Conservation (phyloP, 2,113 vertebrate genomes). For the Pterocles burchelli region DNA sequence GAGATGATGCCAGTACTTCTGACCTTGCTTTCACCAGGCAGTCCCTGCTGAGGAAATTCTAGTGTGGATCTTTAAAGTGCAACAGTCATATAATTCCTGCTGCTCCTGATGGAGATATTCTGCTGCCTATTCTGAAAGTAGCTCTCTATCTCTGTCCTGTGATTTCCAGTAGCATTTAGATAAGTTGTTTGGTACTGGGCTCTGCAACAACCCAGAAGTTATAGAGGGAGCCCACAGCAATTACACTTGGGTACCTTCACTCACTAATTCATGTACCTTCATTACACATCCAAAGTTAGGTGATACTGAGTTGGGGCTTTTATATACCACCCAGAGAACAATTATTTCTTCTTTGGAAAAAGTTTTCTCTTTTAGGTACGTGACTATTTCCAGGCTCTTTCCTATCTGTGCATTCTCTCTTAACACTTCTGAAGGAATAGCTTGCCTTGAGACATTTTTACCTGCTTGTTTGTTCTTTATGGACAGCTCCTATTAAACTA, state of each 20-base stretch:
- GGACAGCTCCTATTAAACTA: slow-evolving; percentile 29
- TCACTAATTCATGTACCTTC: neutral
- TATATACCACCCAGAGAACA: neutral
- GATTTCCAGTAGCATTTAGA: neutral
- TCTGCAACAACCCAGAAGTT: neutral
- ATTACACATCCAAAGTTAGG: neutral
- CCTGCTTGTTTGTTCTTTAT: slow-evolving; percentile 27
- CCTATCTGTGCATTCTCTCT: neutral
- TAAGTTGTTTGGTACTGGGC: neutral
- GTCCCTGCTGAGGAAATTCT: neutral
- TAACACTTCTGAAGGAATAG: neutral
- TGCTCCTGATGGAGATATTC: neutral
- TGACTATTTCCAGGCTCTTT: neutral
- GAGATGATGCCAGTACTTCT: neutral
- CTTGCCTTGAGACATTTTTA: slow-evolving; percentile 14
- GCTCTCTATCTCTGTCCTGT: neutral
- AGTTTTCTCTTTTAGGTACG: fast-evolving
- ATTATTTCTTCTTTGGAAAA: neutral
- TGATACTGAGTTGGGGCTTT: neutral
- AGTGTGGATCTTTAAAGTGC: neutral
- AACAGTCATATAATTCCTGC: neutral
- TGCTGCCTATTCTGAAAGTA: neutral
- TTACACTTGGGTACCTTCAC: neutral
- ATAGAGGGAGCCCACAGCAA: neutral
- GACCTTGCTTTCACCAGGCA: neutral